phyloP scores from a whole-genome alignment of 2,888 invertebrate species.

The Siphlonurus alternatus region DNA sequence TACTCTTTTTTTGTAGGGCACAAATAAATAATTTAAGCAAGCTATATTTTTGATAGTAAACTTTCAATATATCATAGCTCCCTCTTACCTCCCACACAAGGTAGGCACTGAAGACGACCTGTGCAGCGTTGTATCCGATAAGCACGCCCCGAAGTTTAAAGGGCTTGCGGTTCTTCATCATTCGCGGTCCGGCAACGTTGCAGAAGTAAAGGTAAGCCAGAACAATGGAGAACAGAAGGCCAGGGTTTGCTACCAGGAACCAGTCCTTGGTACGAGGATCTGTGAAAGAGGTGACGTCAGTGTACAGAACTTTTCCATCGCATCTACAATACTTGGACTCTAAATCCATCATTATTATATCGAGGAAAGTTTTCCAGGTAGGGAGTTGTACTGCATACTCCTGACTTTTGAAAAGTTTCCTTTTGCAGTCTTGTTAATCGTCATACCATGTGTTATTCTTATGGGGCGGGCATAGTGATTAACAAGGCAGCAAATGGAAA shows the following conservation, averaged over 20 bases:
- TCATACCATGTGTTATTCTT: too few species aligned
- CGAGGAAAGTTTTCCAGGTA: too few species aligned
- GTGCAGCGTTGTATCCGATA: conserved; percentile 66
- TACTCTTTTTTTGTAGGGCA: too few species aligned
- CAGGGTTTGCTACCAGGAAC: conserved; percentile 59
- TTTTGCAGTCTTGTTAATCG: too few species aligned
- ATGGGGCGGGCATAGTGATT: too few species aligned
- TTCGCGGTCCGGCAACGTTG: conserved; percentile 54
- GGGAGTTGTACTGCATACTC: too few species aligned
- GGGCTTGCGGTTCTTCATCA: conserved; percentile 56
- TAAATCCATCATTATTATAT: too few species aligned
- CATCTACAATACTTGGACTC: too few species aligned
- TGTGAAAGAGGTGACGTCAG: conserved; percentile 25
- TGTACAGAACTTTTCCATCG: not conserved
- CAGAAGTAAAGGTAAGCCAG: conserved; percentile 53
- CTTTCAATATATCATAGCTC: not conserved
- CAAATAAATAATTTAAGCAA: too few species aligned
- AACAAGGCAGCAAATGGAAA: too few species aligned
- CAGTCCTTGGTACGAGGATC: conserved; percentile 63
- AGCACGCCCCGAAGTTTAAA: conserved; percentile 55
- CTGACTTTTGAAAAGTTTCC: too few species aligned
- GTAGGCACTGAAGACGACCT: conserved; percentile 75
- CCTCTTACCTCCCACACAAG: conserved; percentile 28
- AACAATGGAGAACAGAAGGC: conserved; percentile 47
- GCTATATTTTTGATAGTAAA: too few species aligned